Percentiles rank a stretch among this genome's conserved stretches.
phyloP scores from a whole-genome alignment of 2,113 vertebrate genomes.

The Shinisaurus crocodilurus region DNA sequence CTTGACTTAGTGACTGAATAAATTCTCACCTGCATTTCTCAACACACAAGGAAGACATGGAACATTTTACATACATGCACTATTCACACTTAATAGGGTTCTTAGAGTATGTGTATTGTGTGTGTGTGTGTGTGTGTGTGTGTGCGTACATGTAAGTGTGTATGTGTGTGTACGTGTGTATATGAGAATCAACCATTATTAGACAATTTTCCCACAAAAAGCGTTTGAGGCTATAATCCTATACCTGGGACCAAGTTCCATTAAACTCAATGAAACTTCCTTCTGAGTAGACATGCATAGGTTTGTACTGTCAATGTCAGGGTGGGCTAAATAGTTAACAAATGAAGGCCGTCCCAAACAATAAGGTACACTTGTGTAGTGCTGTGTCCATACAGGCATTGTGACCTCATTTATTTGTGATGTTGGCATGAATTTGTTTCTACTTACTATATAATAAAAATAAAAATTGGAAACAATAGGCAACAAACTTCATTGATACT shows the following conservation, averaged over 20 bases:
- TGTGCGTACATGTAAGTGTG: neutral
- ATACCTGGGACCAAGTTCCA: neutral
- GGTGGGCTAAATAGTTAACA: neutral
- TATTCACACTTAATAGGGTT: neutral
- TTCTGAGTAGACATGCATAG: neutral
- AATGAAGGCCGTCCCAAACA: neutral
- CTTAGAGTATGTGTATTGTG: neutral
- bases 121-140: neutral
- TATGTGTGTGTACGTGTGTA: neutral
- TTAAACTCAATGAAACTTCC: neutral
- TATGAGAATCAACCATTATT: neutral
- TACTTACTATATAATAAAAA: neutral
- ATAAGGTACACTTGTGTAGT: neutral
- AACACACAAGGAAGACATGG: neutral
- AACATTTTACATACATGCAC: neutral
- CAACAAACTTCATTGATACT: neutral
- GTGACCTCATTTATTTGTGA: neutral
- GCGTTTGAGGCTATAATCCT: neutral
- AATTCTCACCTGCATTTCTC: conserved; percentile 3
- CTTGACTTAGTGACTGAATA: neutral
- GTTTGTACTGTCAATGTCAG: neutral
- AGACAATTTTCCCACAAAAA: neutral
- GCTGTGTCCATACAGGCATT: neutral
- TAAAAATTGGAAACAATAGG: neutral
- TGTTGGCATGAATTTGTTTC: neutral